Evolutionary conservation across 2,888 invertebrate genomes (phyloP).

Genomic region (Spodoptera picta): DNA sequence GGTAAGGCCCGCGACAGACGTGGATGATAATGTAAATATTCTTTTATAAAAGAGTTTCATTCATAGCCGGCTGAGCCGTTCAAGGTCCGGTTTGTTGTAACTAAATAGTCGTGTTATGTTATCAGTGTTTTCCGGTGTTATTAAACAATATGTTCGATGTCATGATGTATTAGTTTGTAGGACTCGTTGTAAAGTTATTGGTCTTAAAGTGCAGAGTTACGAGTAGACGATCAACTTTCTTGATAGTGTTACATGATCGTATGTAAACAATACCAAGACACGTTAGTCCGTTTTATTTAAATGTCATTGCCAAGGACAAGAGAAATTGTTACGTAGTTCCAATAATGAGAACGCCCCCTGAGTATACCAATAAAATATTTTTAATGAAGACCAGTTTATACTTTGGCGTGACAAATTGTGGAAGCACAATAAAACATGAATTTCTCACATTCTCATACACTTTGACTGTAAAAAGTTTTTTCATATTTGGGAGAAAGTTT

Average conservation of each 20-base stretch:
- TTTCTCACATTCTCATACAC: constrained; percentile 1
- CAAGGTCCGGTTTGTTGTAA: constrained; percentile 60
- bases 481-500: constrained; percentile 30
- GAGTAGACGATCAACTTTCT: not conserved
- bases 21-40: constrained; percentile 71
- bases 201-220: constrained; percentile 13
- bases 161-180: constrained; percentile 39
- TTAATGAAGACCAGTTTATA: too few relatives aligned
- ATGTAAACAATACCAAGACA: too few relatives aligned
- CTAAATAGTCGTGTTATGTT: constrained; percentile 64
- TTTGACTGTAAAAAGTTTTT: constrained; percentile 38
- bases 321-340: too few relatives aligned
- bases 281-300: too few relatives aligned
- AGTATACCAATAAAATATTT: too few relatives aligned
- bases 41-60: constrained; percentile 61
- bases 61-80: constrained; percentile 45
- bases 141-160: constrained; percentile 41
- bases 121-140: constrained; percentile 64
- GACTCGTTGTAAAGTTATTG: constrained; percentile 17
- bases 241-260: not conserved
- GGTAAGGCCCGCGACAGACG: constrained; percentile 63
- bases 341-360: too few relatives aligned
- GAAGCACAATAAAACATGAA: not conserved
- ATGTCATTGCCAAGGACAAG: too few relatives aligned
- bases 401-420: too few relatives aligned